A percentile compares a stretch with the other conserved stretches of the same genome.
Evolutionary conservation across 2,113 vertebrate genomes (phyloP).

Genomic region (Gnathonemus echidnorhynchus): DNA sequence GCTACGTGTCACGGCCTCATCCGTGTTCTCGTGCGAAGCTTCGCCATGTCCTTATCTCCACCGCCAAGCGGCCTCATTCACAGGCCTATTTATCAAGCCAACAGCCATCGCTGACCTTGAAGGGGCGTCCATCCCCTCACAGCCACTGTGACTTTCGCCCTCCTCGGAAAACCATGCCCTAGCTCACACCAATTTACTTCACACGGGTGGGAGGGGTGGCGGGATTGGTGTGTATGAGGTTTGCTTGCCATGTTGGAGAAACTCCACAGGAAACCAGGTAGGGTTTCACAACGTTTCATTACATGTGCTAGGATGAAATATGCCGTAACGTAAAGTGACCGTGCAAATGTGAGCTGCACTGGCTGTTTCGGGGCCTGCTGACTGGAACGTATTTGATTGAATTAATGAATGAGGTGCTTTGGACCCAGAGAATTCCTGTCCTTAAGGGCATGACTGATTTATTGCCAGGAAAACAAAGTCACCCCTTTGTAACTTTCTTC

Average conservation of each 20-base stretch:
- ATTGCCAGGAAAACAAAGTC: constrained; percentile 37
- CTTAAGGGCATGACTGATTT: constrained; percentile 37
- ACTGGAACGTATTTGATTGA: constrained; percentile 11
- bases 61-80: constrained; percentile 31
- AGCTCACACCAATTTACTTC: not conserved
- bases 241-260: not conserved
- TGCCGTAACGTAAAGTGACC: constrained; percentile 1
- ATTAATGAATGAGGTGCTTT: constrained; percentile 34
- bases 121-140: not conserved
- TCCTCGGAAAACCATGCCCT: not conserved
- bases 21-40: not conserved
- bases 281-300: not conserved
- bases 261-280: not conserved
- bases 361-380: constrained; percentile 12
- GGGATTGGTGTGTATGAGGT: not conserved
- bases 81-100: constrained; percentile 12
- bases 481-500: not conserved
- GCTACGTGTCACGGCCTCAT: too few relatives aligned
- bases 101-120: not conserved
- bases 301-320: constrained; percentile 17
- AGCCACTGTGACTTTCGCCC: not conserved
- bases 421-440: constrained; percentile 29
- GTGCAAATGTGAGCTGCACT: not conserved
- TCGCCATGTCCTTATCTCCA: constrained; percentile 40
- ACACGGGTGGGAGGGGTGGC: not conserved